phyloP scores from a whole-genome alignment of 2,113 vertebrate genomes.

The Origma solitaria region DNA sequence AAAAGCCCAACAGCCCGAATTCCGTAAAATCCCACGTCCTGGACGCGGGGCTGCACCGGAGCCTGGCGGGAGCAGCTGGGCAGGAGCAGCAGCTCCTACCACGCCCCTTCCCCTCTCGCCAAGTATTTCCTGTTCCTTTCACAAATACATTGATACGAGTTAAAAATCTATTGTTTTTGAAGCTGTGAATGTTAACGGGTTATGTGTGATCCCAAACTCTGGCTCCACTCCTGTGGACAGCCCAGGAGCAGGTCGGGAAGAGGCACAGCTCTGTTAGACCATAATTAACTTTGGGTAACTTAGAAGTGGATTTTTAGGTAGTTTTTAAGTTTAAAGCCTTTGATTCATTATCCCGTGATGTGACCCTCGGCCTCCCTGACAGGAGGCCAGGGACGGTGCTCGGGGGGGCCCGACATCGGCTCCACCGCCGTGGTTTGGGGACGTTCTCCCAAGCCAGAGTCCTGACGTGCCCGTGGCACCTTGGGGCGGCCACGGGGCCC shows the following conservation, averaged over 20 bases:
- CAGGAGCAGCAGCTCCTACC: background rate
- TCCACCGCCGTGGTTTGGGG: fast-evolving
- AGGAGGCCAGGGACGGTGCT: background rate
- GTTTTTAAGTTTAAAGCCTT: conserved; percentile 21
- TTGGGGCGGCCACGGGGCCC: fast-evolving
- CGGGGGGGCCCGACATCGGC: background rate
- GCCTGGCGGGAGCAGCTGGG: background rate
- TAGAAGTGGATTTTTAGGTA: background rate
- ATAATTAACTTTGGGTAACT: conserved; percentile 7
- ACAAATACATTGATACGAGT: background rate
- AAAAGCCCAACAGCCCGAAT: background rate
- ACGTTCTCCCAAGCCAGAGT: fast-evolving
- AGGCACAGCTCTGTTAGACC: conserved; percentile 25
- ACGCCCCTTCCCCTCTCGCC: background rate
- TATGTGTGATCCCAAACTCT: background rate
- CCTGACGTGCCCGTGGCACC: fast-evolving
- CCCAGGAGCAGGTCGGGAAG: background rate
- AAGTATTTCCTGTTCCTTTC: background rate
- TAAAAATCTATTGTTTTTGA: background rate
- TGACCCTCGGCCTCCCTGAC: background rate
- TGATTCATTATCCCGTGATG: background rate
- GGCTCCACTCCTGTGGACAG: background rate
- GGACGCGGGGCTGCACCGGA: background rate
- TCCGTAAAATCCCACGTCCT: background rate
- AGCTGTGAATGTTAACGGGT: conserved; percentile 12